phyloP scores from a whole-genome alignment of 64 coral and sea anemone genomes.

The Porites australiensis region DNA sequence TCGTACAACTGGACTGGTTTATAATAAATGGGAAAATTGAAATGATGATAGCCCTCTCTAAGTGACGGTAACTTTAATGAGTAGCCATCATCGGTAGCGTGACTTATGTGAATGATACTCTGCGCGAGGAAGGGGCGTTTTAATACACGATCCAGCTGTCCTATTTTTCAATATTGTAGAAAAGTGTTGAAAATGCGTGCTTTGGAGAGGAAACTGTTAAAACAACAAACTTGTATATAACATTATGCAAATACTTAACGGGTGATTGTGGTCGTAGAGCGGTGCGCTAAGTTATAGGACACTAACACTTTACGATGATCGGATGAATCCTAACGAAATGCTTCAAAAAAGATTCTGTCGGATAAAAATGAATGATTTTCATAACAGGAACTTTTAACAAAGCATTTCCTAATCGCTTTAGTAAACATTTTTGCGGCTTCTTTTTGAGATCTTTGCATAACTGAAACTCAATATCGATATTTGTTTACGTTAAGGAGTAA shows the following conservation, averaged over 20 bases:
- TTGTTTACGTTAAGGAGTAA: background rate
- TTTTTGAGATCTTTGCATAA: background rate
- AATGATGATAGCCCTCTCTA: background rate
- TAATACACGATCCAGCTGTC: background rate
- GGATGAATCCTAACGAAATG: too few species aligned
- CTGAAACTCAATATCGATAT: background rate
- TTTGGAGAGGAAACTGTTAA: background rate
- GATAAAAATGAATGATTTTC: background rate
- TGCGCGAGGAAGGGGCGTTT: background rate
- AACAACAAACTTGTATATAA: slow-evolving; percentile 9
- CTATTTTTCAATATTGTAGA: background rate
- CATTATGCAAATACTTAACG: background rate
- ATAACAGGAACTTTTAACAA: background rate
- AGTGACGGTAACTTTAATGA: background rate
- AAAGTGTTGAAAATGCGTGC: background rate
- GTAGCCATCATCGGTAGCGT: background rate
- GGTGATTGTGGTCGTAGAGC: too few species aligned
- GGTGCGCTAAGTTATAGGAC: background rate
- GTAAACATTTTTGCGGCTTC: background rate
- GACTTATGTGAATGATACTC: slow-evolving; percentile 1
- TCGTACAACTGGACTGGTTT: background rate
- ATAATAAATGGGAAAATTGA: background rate
- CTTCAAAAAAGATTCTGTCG: too few species aligned
- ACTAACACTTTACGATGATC: background rate
- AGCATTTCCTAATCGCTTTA: background rate